Conservation (phyloP, 35 echinoderm and acorn worm species). For the Acanthaster planci region DNA sequence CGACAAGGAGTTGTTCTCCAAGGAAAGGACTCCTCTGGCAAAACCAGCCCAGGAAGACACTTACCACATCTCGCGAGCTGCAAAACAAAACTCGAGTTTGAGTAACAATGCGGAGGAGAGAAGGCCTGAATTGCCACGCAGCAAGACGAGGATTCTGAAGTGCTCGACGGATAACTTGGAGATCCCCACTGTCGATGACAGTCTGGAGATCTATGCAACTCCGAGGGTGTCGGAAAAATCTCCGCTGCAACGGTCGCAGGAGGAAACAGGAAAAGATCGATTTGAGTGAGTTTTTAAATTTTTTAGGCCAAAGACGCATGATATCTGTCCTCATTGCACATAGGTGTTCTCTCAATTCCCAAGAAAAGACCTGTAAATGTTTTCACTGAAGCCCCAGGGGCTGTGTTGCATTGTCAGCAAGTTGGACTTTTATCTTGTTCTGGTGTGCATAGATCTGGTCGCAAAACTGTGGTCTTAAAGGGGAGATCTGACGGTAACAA, state of each 20-base stretch:
- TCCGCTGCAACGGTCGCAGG: constrained; percentile 3
- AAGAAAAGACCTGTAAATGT: no score
- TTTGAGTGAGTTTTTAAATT: no score
- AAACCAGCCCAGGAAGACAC: background rate
- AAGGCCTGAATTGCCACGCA: constrained; percentile 18
- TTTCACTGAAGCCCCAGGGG: no score
- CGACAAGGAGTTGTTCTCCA: constrained; percentile 12
- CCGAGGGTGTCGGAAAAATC: constrained; percentile 44
- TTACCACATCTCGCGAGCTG: background rate
- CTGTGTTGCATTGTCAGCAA: no score
- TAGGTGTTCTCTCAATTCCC: no score
- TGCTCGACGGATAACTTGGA: constrained; percentile 61
- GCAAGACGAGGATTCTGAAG: constrained; percentile 77
- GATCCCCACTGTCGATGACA: constrained; percentile 77
- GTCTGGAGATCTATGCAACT: constrained; percentile 72
- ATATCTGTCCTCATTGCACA: no score
- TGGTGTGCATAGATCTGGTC: background rate
- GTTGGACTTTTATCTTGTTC: no score
- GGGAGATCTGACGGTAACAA: constrained; percentile 8
- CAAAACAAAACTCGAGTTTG: no score
- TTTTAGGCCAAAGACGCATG: no score
- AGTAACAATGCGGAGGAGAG: background rate
- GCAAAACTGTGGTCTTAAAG: background rate
- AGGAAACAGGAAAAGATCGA: background rate
- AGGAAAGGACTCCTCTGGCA: background rate